phyloP scores from a whole-genome alignment of 2,888 invertebrate genomes.

The Apotomis turbidana region DNA sequence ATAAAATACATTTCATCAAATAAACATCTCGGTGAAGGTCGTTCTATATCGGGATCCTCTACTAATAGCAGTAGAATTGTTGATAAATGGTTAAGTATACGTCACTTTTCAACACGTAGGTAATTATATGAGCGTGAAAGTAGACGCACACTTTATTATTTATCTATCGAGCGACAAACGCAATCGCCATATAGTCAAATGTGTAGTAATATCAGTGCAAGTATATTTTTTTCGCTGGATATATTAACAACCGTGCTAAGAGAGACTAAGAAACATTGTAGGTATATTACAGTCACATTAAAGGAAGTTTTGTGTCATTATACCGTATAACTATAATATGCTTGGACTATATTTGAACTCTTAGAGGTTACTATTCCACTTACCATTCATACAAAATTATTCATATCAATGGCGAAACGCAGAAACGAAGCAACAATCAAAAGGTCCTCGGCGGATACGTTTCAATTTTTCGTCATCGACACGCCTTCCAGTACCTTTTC shows the following conservation, averaged over 20 bases:
- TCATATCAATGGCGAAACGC: neutral
- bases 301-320: conserved; percentile 15
- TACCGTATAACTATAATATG: conserved; percentile 12
- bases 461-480: neutral
- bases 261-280: conserved; percentile 6
- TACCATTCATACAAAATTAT: conserved; percentile 19
- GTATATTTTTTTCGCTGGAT: conserved; percentile 6
- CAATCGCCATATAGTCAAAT: neutral
- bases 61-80: too few relatives aligned
- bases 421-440: too few relatives aligned
- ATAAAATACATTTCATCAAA: too few relatives aligned
- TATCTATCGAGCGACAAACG: too few relatives aligned
- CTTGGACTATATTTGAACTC: conserved; percentile 22
- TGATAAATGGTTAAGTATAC: too few relatives aligned
- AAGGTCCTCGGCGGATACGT: too few relatives aligned
- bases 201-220: neutral
- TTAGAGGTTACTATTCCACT: conserved; percentile 18
- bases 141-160: too few relatives aligned
- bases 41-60: too few relatives aligned
- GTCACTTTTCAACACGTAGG: too few relatives aligned
- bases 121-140: too few relatives aligned
- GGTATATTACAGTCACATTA: conserved; percentile 18
- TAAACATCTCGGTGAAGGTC: too few relatives aligned
- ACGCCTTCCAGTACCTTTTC: conserved; percentile 21
- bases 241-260: conserved; percentile 13